Evolutionary conservation across 1,140 invertebrate genomes (phyloP), one percentile per base, ranked within the genome.

Genomic region (Arctopsyche grandis): DNA sequence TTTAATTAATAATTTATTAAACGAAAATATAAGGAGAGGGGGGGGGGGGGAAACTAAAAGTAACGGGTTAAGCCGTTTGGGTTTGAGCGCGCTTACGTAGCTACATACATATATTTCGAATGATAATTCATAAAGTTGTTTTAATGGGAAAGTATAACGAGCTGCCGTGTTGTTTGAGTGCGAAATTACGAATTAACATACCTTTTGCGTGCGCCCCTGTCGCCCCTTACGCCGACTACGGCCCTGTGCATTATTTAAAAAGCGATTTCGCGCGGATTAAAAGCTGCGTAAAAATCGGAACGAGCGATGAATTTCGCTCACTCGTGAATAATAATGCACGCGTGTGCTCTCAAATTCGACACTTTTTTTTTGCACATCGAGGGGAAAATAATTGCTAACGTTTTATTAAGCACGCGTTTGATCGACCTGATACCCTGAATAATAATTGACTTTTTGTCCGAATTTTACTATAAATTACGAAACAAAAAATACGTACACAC

Each of bases 61-160:
- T 14, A 12, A 52, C 10, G 16, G 48, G 48, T 52, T 52, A 52
- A 52, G 12, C 48, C 48, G 48, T 52, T 52, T 52, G 12, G 19
- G 63, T 66, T 66, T 66, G 22, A 14, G 19, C 63, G 56, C 56
- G 56, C 56, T 3, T 16, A 22, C 63, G 43, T 24, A n/a, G n/a
- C n/a, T n/a, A n/a, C n/a, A n/a, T n/a, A n/a, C n/a, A n/a, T n/a
- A n/a, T n/a, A 71, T 48, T 48, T 48, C 69, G 24, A 71, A 71
- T 71, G 69, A 71, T 46, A 71, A 71, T 71, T 71, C 38, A 71
- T 71, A 71, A 71, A 71, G 69, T 71, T 71, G 69, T 71, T 66
- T 66, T 71, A 71, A 71, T 71, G 69, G 69, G 69, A 71, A 71
- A 71, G 22, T 71, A 48, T 71, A 71, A 71, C 69, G 69, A 71